Percentiles rank a stretch among this genome's conserved stretches.
Evolutionary conservation across 64 coral and sea anemone species (phyloP).

Genomic region (Porites australiensis): DNA sequence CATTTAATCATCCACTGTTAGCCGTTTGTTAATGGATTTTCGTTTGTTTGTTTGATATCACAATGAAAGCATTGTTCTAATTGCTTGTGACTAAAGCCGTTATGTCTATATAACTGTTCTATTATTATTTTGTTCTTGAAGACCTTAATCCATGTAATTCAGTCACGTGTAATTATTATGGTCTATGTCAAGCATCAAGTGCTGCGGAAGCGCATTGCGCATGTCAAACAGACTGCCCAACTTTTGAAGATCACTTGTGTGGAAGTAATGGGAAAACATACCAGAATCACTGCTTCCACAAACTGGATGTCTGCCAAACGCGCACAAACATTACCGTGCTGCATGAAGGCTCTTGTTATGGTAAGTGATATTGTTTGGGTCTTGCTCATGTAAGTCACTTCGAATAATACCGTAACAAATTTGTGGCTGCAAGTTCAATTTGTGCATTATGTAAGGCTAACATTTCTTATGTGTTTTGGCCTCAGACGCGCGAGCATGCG

Average conservation of each 20-base stretch:
- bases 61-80: too few relatives aligned
- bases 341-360: conserved; percentile 50
- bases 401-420: too few relatives aligned
- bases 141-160: conserved; percentile 64
- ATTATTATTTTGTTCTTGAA: not conserved
- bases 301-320: conserved; percentile 42
- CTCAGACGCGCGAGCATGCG: too few relatives aligned
- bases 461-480: too few relatives aligned
- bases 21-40: too few relatives aligned
- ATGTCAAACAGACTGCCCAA: conserved; percentile 27
- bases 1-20: too few relatives aligned
- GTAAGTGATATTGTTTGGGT: not conserved
- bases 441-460: too few relatives aligned
- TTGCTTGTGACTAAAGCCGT: too few relatives aligned
- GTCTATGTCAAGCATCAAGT: conserved; percentile 17
- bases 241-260: conserved; percentile 21
- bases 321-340: conserved; percentile 40
- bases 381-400: too few relatives aligned
- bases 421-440: too few relatives aligned
- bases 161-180: conserved; percentile 59
- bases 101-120: too few relatives aligned
- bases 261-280: conserved; percentile 38
- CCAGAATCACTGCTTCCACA: conserved; percentile 37
- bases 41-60: too few relatives aligned
- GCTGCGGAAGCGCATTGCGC: conserved; percentile 34